These are phyloP conservation scores for Neosilurus hyrtlii DNA, from an alignment of 2,797 vertebrate species.

Conservation along the genomic window DNA sequence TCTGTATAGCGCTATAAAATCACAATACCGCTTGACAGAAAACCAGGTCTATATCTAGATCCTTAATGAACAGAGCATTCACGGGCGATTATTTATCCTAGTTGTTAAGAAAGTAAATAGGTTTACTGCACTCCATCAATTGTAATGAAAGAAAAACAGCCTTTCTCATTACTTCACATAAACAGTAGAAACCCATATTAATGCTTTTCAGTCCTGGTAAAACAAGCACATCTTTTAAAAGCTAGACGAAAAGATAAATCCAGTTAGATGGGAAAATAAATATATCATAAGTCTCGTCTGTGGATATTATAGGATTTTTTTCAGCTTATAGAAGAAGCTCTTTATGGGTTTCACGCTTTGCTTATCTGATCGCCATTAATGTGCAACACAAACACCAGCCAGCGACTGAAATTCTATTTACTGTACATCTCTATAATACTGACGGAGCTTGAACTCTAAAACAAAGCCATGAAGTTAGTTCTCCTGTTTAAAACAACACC, in stretches of 20 bases:
- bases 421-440: not conserved
- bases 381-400: too few species aligned
- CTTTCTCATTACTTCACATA: not conserved
- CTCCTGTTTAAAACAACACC: not conserved
- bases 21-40: not conserved
- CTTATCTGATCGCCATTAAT: not conserved
- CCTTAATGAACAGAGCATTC: not conserved
- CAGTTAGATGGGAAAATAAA: not conserved
- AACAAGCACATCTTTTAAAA: not conserved
- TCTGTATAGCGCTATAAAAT: not conserved
- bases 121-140: conserved; percentile 2
- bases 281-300: not conserved
- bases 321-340: not conserved
- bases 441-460: not conserved
- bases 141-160: not conserved
- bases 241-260: not conserved
- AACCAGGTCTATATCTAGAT: not conserved
- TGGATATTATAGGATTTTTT: not conserved
- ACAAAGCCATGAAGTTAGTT: not conserved
- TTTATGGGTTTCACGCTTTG: not conserved
- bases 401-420: not conserved
- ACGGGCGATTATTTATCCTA: not conserved
- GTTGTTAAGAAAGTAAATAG: not conserved
- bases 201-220: not conserved
- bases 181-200: not conserved